Base-by-base conservation (phyloP, 64 coral and sea anemone species). In the Acropora yongei region DNA sequence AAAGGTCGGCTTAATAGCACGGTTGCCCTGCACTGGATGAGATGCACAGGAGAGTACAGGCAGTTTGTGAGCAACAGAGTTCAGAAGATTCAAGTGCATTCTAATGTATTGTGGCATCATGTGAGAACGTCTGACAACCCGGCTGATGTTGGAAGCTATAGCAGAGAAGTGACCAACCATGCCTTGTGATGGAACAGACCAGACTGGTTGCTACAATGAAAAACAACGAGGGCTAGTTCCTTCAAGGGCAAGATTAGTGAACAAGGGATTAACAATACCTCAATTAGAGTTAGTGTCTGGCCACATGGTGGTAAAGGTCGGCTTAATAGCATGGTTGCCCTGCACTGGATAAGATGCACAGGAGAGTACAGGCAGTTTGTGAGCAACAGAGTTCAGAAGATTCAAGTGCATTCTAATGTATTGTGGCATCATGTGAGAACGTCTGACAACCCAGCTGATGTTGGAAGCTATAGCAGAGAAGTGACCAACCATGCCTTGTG, bases 171-270 rank as follows among this genome's bases (percentile, higher is more conserved):
- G 57, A 73, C 76, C 5, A 44, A 80, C 16, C 66, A 68, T 14
- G 76, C n/a, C 16, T 48, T 90, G 57, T 80, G 88, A 78, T 90
- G 77, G 88, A 90, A 90, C 66, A 79, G 89, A 39, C 89, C 78
- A 45, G 20, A 68, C 44, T 91, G 89, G 89, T 76, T 91, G 49
- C 30, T 30, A 30, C 30, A 30, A 30, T 30, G 30, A n/a, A 51
- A 81, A 16, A 91, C 8, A 69, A n/a, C 19, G 77, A 47, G 5
- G 46, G 63, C 75, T 91, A 63, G 89, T 61, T 58, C 1, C 77
- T 20, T 65, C 74, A 16, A 89, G 77, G 48, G 87, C 87, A 8
- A 77, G 87, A 78, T 78, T 78, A 49, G 73, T 75, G 1, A 89
- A 89, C 16, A 75, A 63, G n/a, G 87, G 87, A 14, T 42, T 89